Evolutionary conservation across 2,888 invertebrate genomes (phyloP).

Genomic region (Crepidodera aurea): DNA sequence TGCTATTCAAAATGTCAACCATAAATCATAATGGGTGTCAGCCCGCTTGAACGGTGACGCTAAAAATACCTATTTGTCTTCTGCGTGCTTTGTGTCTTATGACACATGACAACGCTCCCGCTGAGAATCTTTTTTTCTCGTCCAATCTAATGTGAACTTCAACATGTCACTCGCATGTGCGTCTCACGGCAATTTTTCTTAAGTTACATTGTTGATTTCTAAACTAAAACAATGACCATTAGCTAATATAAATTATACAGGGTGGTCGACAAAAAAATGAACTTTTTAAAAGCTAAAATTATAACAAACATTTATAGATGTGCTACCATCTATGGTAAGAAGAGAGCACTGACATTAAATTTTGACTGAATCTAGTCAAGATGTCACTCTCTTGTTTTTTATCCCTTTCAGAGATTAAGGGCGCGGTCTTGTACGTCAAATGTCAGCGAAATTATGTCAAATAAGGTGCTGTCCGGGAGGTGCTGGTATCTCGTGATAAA

Average conservation of each 20-base stretch:
- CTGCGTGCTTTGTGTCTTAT: slow-evolving; percentile 54
- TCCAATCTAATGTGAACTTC: slow-evolving; percentile 13
- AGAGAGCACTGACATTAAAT: too few relatives aligned
- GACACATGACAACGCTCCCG: slow-evolving; percentile 52
- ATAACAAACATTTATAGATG: too few relatives aligned
- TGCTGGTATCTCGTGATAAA: too few relatives aligned
- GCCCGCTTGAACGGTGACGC: slow-evolving; percentile 49
- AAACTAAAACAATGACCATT: background rate
- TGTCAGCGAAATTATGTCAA: too few relatives aligned
- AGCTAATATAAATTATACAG: background rate
- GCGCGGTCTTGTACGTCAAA: too few relatives aligned
- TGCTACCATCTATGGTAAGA: too few relatives aligned
- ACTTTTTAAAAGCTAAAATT: too few relatives aligned
- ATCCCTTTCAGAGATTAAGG: too few relatives aligned
- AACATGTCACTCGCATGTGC: slow-evolving; percentile 13
- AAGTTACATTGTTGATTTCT: background rate
- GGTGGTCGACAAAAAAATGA: too few relatives aligned
- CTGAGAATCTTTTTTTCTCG: slow-evolving; percentile 34
- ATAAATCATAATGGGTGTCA: slow-evolving; percentile 59
- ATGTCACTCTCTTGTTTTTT: too few relatives aligned
- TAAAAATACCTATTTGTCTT: slow-evolving; percentile 59
- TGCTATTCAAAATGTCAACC: slow-evolving; percentile 54
- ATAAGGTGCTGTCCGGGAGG: too few relatives aligned
- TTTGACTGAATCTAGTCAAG: too few relatives aligned
- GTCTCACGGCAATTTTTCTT: slow-evolving; percentile 2